Evolutionary conservation across 1,140 invertebrate species (phyloP), one percentile per base, ranked within the genome.

Genomic region (Lineus longissimus): DNA sequence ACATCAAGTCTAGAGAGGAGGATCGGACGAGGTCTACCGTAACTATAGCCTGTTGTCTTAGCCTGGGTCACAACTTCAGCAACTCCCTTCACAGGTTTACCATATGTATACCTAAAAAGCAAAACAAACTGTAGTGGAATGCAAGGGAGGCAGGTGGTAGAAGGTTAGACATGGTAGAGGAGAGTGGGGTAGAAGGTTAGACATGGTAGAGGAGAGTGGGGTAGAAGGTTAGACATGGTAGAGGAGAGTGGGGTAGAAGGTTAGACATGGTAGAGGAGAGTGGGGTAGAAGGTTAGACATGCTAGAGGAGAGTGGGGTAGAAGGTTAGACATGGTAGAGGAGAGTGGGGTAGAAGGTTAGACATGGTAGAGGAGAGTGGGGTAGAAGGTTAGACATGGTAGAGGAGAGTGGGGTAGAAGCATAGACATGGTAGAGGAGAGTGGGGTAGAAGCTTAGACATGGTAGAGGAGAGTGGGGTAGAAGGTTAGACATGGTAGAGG

Each of bases 51-150:
- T 6, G 67, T 56, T 67, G 47, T 13, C 30, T 22, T 23, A 63
- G 7, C 27, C 51, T 59, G 11, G 61, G n/a, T 47, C 76, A 79
- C 0, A 77, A 41, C 29, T 70, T 70, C 4, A 81, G 23, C 7
- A 70, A 73, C 67, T 0, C 82, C 83, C 62, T 71, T 87, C 0
- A 95, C 91, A 55, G 90, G 88, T 70, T 91, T 87, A 7, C 91
- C 92, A 79, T 93, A 91, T 11, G 88, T 89, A 71, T 91, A 91
- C 66, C 89, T 88, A 64, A 30, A 81, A 70, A 23, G 68, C 57
- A 69, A 25, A 27, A 69, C 57, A 69, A 25, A 27, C 9, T 59
- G 25, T 19, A 7, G n/a, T 4, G 9, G n/a, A 51, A 7, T 4
- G n/a, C 47, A 51, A 23, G 6, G n/a, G 47, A 9, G n/a, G 25